These are phyloP conservation scores for Onychomys leucogaster DNA, from an alignment of 2,797 vertebrate genomes.

Conservation along the genomic window DNA sequence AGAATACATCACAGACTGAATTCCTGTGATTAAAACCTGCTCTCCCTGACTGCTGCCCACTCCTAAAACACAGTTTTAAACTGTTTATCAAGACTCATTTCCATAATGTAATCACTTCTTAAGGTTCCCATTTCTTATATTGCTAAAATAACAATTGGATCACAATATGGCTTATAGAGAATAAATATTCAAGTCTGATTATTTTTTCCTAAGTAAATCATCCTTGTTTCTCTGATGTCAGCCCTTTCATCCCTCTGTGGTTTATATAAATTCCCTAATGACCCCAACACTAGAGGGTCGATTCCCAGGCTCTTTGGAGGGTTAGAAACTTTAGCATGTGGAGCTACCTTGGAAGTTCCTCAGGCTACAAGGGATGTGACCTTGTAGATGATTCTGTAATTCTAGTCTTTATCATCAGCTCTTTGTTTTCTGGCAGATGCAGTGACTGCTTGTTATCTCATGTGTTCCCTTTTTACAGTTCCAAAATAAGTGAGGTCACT, in stretches of 20 bases:
- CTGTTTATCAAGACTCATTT: not conserved
- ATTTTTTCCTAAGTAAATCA: not conserved
- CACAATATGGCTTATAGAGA: not conserved
- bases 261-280: not conserved
- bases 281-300: rapidly evolving
- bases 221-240: not conserved
- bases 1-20: rapidly evolving
- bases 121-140: not conserved
- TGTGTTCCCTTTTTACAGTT: too few species aligned
- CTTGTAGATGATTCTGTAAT: not conserved
- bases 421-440: not conserved
- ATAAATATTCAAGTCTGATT: not conserved
- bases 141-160: not conserved
- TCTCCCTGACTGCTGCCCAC: rapidly evolving
- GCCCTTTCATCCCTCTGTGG: not conserved
- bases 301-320: not conserved
- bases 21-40: not conserved
- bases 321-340: not conserved
- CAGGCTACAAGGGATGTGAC: not conserved
- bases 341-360: not conserved
- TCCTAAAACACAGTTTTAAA: not conserved
- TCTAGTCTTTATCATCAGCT: not conserved
- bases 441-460: not conserved
- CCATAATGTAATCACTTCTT: not conserved
- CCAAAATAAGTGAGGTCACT: not conserved